Evolutionary conservation across 2,797 vertebrate genomes (phyloP).

Genomic region (Oreochromis mossambicus): DNA sequence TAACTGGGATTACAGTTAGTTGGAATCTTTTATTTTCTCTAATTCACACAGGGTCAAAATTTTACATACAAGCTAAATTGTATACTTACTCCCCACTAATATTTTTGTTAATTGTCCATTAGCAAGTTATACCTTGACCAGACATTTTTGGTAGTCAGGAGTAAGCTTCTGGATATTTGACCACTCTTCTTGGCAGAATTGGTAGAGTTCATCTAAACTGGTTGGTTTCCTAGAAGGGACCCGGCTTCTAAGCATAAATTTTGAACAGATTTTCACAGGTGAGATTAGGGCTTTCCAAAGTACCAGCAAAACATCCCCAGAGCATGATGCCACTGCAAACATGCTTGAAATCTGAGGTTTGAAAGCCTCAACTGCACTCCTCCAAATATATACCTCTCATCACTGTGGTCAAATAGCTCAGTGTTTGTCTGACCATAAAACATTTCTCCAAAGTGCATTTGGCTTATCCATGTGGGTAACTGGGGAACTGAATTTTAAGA

Average conservation of each 20-base stretch:
- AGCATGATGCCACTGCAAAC: background rate
- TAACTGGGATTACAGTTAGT: background rate
- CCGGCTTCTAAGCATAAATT: background rate
- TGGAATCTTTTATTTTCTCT: background rate
- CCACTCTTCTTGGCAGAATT: background rate
- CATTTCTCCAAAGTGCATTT: background rate
- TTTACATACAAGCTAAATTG: background rate
- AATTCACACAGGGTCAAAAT: background rate
- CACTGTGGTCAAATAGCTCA: background rate
- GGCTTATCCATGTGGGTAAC: background rate
- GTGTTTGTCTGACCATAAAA: background rate
- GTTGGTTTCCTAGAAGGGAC: background rate
- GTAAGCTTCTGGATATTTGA: background rate
- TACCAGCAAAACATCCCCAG: background rate
- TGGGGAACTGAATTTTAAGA: background rate
- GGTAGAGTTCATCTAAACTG: background rate
- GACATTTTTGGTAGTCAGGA: background rate
- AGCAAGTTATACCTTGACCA: rapidly evolving
- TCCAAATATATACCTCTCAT: background rate
- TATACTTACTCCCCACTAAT: background rate
- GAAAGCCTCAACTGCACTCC: background rate
- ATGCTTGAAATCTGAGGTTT: background rate
- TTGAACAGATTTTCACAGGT: background rate
- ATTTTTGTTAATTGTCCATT: background rate
- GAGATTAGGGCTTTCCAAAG: background rate